phyloP scores from a whole-genome alignment of 2,113 vertebrate genomes.

The Cryptotis parvus region DNA sequence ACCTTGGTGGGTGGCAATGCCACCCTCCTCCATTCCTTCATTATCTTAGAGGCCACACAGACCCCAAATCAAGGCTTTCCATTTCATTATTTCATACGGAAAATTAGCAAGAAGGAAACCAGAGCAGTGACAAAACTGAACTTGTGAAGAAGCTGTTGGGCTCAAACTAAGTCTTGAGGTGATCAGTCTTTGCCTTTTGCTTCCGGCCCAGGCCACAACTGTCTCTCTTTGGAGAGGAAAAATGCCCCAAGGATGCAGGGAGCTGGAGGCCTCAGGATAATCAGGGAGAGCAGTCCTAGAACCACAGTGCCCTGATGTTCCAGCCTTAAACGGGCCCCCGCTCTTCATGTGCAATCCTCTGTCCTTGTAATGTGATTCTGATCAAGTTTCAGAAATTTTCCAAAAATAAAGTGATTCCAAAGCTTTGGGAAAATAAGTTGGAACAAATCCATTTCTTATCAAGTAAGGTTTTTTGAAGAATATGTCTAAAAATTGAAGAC shows the following conservation, averaged over 20 bases:
- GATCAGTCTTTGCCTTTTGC: slow-evolving; percentile 45
- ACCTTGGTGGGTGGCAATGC: background rate
- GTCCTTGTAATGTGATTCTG: background rate
- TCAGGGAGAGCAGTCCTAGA: background rate
- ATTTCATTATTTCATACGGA: background rate
- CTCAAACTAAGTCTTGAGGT: slow-evolving; percentile 58
- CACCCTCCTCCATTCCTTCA: slow-evolving; percentile 19
- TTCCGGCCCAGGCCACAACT: slow-evolving; percentile 57
- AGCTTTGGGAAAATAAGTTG: background rate
- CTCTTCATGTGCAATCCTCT: background rate
- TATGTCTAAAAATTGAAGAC: background rate
- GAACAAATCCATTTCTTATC: background rate
- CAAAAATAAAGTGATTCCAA: slow-evolving; percentile 7
- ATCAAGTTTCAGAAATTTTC: slow-evolving; percentile 22
- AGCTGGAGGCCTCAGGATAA: background rate
- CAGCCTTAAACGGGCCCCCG: background rate
- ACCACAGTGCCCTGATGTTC: background rate
- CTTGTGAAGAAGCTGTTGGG: slow-evolving; percentile 52
- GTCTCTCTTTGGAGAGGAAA: slow-evolving; percentile 1
- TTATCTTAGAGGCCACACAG: slow-evolving; percentile 27
- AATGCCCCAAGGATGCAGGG: slow-evolving; percentile 32
- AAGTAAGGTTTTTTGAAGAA: slow-evolving; percentile 3
- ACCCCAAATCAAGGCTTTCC: background rate
- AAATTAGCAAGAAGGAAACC: slow-evolving; percentile 70
- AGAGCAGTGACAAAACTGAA: background rate